Conservation (phyloP, 2,888 invertebrate species). For the Hedychridium roseum region DNA sequence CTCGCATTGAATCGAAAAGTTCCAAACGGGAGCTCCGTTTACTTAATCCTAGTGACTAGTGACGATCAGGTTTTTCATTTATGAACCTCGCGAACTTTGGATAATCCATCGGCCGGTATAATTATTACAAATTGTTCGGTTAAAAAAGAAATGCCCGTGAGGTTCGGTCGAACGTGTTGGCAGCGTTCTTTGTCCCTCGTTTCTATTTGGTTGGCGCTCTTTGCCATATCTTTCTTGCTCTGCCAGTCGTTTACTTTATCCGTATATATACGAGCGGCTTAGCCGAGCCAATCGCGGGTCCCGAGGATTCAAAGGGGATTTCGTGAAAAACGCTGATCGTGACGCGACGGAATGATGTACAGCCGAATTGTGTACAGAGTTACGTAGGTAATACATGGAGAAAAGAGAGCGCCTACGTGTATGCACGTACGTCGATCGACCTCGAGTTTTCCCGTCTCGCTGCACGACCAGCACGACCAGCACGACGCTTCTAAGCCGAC, state of each 20-base stretch:
- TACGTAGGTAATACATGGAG: conserved; percentile 7
- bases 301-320: conserved; percentile 13
- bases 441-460: conserved; percentile 3
- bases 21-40: too few relatives aligned
- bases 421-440: conserved; percentile 11
- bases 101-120: too few relatives aligned
- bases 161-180: too few relatives aligned
- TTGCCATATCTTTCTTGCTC: not conserved
- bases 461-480: not conserved
- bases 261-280: conserved; percentile 1
- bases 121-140: too few relatives aligned
- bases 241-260: too few relatives aligned
- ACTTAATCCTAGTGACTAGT: too few relatives aligned
- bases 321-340: conserved; percentile 24
- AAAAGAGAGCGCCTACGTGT: not conserved
- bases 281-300: conserved; percentile 4
- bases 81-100: too few relatives aligned
- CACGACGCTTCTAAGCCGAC: not conserved
- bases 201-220: not conserved
- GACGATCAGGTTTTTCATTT: too few relatives aligned
- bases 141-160: too few relatives aligned
- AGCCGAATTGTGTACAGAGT: conserved; percentile 25
- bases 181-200: not conserved
- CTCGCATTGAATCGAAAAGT: too few relatives aligned
- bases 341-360: conserved; percentile 22